phyloP scores from a whole-genome alignment of 23 tunicate species.

The Ascidia mentula region DNA sequence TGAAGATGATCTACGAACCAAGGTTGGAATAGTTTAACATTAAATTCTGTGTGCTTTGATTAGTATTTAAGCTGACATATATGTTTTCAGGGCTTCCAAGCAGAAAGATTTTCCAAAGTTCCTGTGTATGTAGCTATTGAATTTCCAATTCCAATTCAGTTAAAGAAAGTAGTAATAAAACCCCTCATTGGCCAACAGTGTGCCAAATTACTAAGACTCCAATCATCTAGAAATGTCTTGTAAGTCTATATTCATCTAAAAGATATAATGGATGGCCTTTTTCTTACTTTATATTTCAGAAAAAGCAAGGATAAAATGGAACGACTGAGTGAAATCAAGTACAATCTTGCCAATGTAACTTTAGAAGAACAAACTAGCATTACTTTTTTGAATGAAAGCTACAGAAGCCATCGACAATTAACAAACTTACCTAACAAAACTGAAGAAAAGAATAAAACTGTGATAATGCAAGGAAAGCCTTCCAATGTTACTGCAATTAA shows the following conservation, averaged over 20 bases:
- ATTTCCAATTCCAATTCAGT: constrained; percentile 45
- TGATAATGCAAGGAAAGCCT: constrained; percentile 33
- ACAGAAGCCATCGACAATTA: constrained; percentile 7
- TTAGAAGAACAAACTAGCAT: not conserved
- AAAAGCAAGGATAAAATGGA: not conserved
- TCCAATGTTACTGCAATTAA: constrained; percentile 40
- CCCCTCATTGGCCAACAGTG: constrained; percentile 69
- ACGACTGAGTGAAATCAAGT: not conserved
- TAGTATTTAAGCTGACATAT: not conserved
- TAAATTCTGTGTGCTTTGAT: not conserved
- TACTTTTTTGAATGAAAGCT: constrained; percentile 21
- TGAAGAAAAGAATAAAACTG: not conserved
- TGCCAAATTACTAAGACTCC: constrained; percentile 51
- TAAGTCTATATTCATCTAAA: not conserved
- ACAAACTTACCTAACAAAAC: not conserved
- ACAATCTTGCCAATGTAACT: constrained; percentile 4
- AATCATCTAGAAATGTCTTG: not conserved
- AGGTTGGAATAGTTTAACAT: not conserved
- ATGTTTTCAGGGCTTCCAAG: constrained; percentile 54
- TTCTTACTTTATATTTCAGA: not conserved
- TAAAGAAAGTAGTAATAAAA: constrained; percentile 28
- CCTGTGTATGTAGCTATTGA: constrained; percentile 49
- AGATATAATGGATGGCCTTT: not conserved
- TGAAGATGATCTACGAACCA: not conserved
- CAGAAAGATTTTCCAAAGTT: constrained; percentile 59